Base-by-base conservation (phyloP, 1,140 invertebrate species). In the Cydia strobilella region DNA sequence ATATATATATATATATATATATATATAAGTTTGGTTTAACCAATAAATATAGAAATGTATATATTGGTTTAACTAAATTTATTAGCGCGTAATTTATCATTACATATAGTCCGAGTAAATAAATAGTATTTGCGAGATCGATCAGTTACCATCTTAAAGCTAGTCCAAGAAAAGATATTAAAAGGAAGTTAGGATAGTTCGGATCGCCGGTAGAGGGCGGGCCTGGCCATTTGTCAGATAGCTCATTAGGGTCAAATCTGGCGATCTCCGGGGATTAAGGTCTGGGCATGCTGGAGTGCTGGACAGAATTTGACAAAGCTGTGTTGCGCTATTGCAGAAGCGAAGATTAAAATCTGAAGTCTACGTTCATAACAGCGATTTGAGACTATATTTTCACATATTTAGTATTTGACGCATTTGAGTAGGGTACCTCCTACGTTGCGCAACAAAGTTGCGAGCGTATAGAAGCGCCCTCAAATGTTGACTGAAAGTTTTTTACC, bases 171-270 rank as follows among this genome's bases (percentile, higher is more conserved):
- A 73, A 59, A 59, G 48, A 45, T 76, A 75, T 84, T 75, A 85
- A 82, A 80, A 81, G 75, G 79, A 79, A 77, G 78, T 82, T 82
- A 79, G 79, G 78, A 89, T 89, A 86, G 86, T 87, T 74, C 78
- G 88, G 85, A 90, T 89, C 86, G 80, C 79, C 85, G 82, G 86
- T 85, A 89, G 86, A 84, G 86, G 87, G 86, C 85, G 87, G 83
- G 76, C 65, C 79, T 73, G 73, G 77, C 83, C 79, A 88, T 91
- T 90, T 90, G 84, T 91, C 84, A 85, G 74, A 79, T 69, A 80
- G 74, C 85, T 89, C 87, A 90, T 91, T 91, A 88, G 85, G 86
- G 84, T 83, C 82, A 82, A 85, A 80, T 84, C 82, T 84, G 83
- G 78, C 76, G 84, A 83, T 88, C 87, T 84, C 84, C 7, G n/a